A percentile compares a stretch with the other conserved stretches of the same genome.
phyloP scores from a whole-genome alignment of 2,113 vertebrate genomes.

The Nestor notabilis region DNA sequence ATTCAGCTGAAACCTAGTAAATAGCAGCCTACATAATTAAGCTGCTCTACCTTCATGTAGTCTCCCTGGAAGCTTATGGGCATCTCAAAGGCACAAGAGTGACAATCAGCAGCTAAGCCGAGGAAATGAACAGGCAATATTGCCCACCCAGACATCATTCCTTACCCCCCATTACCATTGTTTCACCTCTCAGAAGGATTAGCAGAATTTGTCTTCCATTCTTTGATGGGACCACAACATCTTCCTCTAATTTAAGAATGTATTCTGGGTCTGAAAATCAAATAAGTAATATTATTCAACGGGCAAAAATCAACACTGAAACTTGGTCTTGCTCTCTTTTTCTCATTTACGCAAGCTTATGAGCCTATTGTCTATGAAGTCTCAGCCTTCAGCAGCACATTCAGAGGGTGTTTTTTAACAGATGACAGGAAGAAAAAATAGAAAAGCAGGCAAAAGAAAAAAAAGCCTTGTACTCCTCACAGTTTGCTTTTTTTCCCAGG shows the following conservation, averaged over 20 bases:
- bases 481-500: neutral
- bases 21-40: slow-evolving; percentile 79
- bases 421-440: neutral
- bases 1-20: slow-evolving; percentile 75
- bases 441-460: neutral
- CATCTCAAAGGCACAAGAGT: slow-evolving; percentile 67
- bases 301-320: slow-evolving; percentile 31
- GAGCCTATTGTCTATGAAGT: neutral
- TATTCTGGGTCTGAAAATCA: slow-evolving; percentile 14
- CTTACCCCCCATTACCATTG: slow-evolving; percentile 6
- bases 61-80: slow-evolving; percentile 68
- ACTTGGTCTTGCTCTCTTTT: neutral
- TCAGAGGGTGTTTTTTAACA: slow-evolving; percentile 27
- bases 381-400: slow-evolving; percentile 9
- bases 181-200: slow-evolving; percentile 35
- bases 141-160: slow-evolving; percentile 54
- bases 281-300: slow-evolving; percentile 36
- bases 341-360: slow-evolving; percentile 41
- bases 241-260: slow-evolving; percentile 26
- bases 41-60: slow-evolving; percentile 61
- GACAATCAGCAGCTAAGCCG: slow-evolving; percentile 66
- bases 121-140: slow-evolving; percentile 63
- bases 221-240: slow-evolving; percentile 1
- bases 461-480: neutral
- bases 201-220: slow-evolving; percentile 39